Conservation (phyloP, 2,797 vertebrate species). For the Lophius americanus region DNA sequence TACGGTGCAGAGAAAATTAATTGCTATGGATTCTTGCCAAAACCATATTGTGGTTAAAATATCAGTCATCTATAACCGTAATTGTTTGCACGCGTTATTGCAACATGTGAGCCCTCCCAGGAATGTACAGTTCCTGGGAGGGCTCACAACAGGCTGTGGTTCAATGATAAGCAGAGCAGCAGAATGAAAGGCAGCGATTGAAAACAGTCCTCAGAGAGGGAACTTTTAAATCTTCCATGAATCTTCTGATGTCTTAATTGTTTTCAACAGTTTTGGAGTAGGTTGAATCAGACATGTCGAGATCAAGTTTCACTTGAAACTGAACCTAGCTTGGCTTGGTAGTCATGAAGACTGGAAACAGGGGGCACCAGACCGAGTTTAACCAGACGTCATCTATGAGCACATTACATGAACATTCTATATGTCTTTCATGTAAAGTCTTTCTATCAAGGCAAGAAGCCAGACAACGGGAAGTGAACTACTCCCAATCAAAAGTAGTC, state of each 20-base stretch:
- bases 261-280: neutral
- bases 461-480: neutral
- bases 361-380: no score
- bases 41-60: constrained; percentile 18
- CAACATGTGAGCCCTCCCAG: constrained; percentile 12
- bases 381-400: neutral
- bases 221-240: constrained; percentile 5
- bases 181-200: neutral
- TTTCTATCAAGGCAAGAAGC: no score
- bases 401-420: no score
- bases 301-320: neutral
- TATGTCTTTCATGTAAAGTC: no score
- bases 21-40: constrained; percentile 24
- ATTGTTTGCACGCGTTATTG: constrained; percentile 28
- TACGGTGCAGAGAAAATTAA: constrained; percentile 34
- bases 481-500: no score
- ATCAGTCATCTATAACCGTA: constrained; percentile 31
- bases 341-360: neutral
- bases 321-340: constrained; percentile 7
- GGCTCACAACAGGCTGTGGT: constrained; percentile 3
- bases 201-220: neutral
- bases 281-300: constrained; percentile 42
- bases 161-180: constrained; percentile 12
- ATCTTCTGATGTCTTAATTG: constrained; percentile 16
- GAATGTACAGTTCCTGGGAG: constrained; percentile 30